These are phyloP conservation scores for Lamprotornis superbus DNA, from an alignment of 2,113 vertebrate species.

Conservation along the genomic window DNA sequence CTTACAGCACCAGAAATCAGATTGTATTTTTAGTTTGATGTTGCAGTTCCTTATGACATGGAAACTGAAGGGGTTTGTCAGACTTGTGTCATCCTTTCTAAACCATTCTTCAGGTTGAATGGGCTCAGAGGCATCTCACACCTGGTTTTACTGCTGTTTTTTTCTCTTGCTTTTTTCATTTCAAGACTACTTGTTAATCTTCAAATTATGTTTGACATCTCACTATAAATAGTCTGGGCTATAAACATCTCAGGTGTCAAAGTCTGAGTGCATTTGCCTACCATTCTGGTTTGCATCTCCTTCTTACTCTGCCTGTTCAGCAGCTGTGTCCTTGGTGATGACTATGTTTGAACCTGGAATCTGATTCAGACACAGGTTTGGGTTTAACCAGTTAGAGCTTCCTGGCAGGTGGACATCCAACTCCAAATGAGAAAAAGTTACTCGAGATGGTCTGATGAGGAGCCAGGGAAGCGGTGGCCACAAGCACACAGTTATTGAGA, in stretches of 20 bases:
- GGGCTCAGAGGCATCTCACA: not conserved
- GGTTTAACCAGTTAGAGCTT: not conserved
- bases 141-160: not conserved
- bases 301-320: not conserved
- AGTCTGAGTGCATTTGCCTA: not conserved
- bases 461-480: not conserved
- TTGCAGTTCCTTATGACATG: not conserved
- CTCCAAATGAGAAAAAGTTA: not conserved
- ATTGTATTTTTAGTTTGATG: not conserved
- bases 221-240: not conserved
- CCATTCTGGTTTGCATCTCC: not conserved
- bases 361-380: not conserved
- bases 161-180: not conserved
- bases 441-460: not conserved
- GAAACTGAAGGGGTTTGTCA: not conserved
- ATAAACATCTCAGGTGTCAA: not conserved
- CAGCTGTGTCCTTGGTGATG: not conserved
- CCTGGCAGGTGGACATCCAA: not conserved
- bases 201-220: slow-evolving; percentile 1
- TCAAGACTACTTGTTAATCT: not conserved
- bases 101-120: not conserved
- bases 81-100: not conserved
- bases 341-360: not conserved
- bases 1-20: not conserved
- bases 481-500: not conserved